Base-by-base conservation (phyloP, 2,888 invertebrate species). In the Ophion ventricosus region DNA sequence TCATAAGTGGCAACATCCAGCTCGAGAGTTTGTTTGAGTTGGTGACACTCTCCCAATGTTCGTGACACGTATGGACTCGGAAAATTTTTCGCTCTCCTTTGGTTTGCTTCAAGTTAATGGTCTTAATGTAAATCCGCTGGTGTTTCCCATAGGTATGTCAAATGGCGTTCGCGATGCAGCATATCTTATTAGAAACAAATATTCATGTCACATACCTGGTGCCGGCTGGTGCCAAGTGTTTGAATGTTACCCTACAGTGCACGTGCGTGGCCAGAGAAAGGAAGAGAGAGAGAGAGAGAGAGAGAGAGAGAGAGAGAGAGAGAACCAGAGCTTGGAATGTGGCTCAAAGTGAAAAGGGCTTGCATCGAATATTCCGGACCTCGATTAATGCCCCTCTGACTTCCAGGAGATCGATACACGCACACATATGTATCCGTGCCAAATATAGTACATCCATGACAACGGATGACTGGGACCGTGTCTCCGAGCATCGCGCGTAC, bases 151-250 rank as follows among this genome's bases (percentile, higher is more conserved):
- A 80, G 82, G 83, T 87, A 88, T 90, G 90, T 92, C 90, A 92
- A 92, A 91, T 90, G 90, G 90, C 88, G 87, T 85, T 87, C 81
- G 88, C 89, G 87, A 90, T 88, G 89, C 91, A 89, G 92, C 92
- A 91, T 93, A 93, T 93, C 92, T 93, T 93, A 93, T 93, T 92
- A 93, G 92, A 93, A 92, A 92, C 93, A 92, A 93, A 93, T 93
- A 93, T 93, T 93, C 93, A 93, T 92, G 93, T 93, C 93, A 93
- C 93, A 93, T 93, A 92, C 90, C 90, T 86, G 91, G 92, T 90
- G 87, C 92, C 93, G 91, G 93, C 92, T 93, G 93, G 93, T 92
- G 93, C 93, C 92, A 93, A 93, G 93, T 93, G 93, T 92, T 93
- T 92, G 92, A 93, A 92, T 93, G 92, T 91, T 92, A 92, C 91